Evolutionary conservation across 2,888 invertebrate genomes (phyloP), one percentile per base, ranked within the genome.

Genomic region (Callinectes sapidus): DNA sequence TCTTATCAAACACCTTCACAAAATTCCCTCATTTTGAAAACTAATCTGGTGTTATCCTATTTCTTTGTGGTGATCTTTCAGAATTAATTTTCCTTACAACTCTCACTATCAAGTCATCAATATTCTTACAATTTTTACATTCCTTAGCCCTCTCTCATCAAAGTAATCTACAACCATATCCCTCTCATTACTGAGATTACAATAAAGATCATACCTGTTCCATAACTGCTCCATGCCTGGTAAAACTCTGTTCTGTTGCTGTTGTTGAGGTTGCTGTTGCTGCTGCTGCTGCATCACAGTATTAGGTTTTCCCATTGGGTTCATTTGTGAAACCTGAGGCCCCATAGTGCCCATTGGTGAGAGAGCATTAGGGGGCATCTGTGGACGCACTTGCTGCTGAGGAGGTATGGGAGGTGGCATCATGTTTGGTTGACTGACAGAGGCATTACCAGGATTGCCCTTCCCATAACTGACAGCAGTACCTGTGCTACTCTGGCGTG

Each of bases 401-500:
- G 94, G 95, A 35, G 92, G 77, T 23, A 92, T 90, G 39, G 91
- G 93, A 28, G 87, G 91, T 55, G 90, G 90, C 91, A 90, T 92
- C 92, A 93, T 89, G 81, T 81, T 91, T 39, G 91, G 90, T 48
- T 95, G 95, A 61, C 94, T 95, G 3, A 95, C 95, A 94, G 95
- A 92, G 71, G 97, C 97, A 86, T 89, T 90, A 48, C 89, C 87
- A 28, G 94, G 93, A 91, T 96, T 96, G 13, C 97, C 97, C 96
- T 98, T 98, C 95, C 98, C 98, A 94, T 97, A 98, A 90, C 97
- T 96, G 16, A 96, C 96, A 42, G 96, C 96, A 54, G 96, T 96
- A 95, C 98, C 97, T 66, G 98, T 98, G 88, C 97, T 97, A 95
- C 98, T 98, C 95, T 98, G 98, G 87, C 98, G 96, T 14, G 98